phyloP scores from a whole-genome alignment of 2,888 invertebrate species.

The Dorcus parallelipipedus region DNA sequence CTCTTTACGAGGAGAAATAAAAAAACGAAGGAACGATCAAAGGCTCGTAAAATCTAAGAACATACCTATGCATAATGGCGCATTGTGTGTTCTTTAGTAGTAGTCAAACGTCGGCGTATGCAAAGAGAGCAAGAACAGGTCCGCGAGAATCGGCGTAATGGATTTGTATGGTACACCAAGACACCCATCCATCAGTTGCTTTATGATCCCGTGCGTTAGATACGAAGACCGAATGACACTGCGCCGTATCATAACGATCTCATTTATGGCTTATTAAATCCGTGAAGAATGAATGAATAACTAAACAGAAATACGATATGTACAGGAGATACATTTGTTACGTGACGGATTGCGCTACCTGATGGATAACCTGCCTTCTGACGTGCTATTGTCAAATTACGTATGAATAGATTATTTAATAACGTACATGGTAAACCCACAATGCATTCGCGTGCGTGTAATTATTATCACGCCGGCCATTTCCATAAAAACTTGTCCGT shows the following conservation, averaged over 20 bases:
- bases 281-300: constrained; percentile 16
- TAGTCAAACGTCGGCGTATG: neutral
- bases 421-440: too few species aligned
- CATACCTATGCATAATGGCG: neutral
- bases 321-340: constrained; percentile 7
- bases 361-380: neutral
- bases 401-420: neutral
- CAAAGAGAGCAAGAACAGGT: neutral
- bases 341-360: constrained; percentile 1
- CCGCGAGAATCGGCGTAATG: constrained; percentile 9
- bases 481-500: too few species aligned
- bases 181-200: constrained; percentile 16
- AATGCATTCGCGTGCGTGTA: too few species aligned
- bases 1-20: neutral
- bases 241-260: constrained; percentile 19
- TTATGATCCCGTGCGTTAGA: constrained; percentile 16
- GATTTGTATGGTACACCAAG: constrained; percentile 13
- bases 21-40: neutral
- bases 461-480: too few species aligned
- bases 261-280: constrained; percentile 18
- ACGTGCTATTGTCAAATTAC: neutral
- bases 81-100: neutral
- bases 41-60: neutral
- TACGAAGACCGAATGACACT: constrained; percentile 16
- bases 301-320: neutral